phyloP scores from a whole-genome alignment of 1,140 invertebrate species.

The Calliopsis andreniformis region DNA sequence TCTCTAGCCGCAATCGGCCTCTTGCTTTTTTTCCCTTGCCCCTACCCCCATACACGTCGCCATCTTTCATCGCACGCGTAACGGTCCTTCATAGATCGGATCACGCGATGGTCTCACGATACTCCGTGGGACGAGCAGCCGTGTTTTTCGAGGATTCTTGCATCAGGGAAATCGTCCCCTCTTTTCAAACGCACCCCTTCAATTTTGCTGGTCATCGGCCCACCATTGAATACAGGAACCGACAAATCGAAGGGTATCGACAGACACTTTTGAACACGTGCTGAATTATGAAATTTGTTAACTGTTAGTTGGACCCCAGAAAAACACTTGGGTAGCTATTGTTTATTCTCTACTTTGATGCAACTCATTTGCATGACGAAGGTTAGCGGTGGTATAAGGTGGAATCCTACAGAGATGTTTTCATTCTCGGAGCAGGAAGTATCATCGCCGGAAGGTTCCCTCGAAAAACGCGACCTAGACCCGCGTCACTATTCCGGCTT shows the following conservation, averaged over 20 bases:
- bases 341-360: no score
- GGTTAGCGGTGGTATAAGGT: no score
- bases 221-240: slow-evolving; percentile 38
- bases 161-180: slow-evolving; percentile 15
- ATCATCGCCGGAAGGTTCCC: not conserved
- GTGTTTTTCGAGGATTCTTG: slow-evolving; percentile 48
- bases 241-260: slow-evolving; percentile 49
- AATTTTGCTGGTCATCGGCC: slow-evolving; percentile 15
- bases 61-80: slow-evolving; percentile 44
- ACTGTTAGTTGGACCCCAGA: no score
- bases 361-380: no score
- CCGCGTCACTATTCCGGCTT: slow-evolving; percentile 34
- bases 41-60: slow-evolving; percentile 23
- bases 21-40: slow-evolving; percentile 38
- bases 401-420: no score
- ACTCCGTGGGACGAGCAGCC: slow-evolving; percentile 14
- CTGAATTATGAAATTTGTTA: slow-evolving; percentile 44
- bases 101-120: slow-evolving; percentile 54
- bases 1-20: slow-evolving; percentile 18
- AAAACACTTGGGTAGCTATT: no score
- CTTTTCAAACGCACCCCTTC: not conserved
- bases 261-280: not conserved
- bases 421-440: not conserved
- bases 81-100: slow-evolving; percentile 56
- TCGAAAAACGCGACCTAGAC: slow-evolving; percentile 22